Percentiles rank a stretch among this genome's conserved stretches.
phyloP scores from a whole-genome alignment of 1,140 invertebrate species.

The Schlechtendalia chinensis region DNA sequence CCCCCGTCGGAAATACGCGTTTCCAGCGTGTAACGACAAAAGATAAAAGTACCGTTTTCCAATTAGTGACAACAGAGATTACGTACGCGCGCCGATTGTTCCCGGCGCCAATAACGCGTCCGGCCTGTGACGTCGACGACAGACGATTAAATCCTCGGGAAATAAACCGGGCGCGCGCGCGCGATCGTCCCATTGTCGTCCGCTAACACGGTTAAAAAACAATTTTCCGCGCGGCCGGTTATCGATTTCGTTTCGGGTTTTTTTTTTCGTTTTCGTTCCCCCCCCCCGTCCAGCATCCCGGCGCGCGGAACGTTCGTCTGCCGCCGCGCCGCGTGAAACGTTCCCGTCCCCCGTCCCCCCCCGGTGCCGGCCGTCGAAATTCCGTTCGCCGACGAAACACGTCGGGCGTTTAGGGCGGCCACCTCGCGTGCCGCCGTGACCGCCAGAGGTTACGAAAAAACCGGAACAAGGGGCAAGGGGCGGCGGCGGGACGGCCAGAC shows the following conservation, averaged over 20 bases:
- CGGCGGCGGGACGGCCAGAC: too few species aligned
- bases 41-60: constrained; percentile 40
- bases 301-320: neutral
- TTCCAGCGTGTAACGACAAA: too few species aligned
- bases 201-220: constrained; percentile 47
- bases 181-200: constrained; percentile 41
- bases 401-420: too few species aligned
- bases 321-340: neutral
- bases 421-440: too few species aligned
- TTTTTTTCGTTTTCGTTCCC: too few species aligned
- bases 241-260: constrained; percentile 36
- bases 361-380: too few species aligned
- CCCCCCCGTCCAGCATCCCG: too few species aligned
- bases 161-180: constrained; percentile 18
- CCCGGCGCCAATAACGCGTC: constrained; percentile 27
- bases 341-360: too few species aligned
- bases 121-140: constrained; percentile 25
- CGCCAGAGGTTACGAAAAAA: too few species aligned
- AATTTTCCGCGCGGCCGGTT: constrained; percentile 44
- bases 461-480: too few species aligned
- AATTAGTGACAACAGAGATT: constrained; percentile 42
- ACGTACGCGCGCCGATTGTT: neutral
- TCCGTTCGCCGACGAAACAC: too few species aligned
- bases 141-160: constrained; percentile 43
- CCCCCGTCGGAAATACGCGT: neutral